A percentile compares a stretch with the other conserved stretches of the same genome.
These are phyloP conservation scores for Eubasilissa splendida DNA, from an alignment of 2,888 invertebrate species.

Conservation along the genomic window DNA sequence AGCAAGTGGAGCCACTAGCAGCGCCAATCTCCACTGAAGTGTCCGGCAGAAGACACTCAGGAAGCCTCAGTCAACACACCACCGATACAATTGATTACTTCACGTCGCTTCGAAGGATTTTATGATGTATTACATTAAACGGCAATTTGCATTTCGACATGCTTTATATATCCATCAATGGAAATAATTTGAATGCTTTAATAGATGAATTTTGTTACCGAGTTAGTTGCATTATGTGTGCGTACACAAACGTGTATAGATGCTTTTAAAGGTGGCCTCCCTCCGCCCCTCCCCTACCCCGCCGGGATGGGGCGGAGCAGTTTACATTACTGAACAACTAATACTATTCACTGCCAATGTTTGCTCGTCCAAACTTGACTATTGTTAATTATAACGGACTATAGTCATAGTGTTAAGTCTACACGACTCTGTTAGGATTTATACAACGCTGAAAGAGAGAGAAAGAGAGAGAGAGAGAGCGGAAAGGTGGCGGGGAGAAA, in stretches of 20 bases:
- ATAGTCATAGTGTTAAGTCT: slow-evolving; percentile 48
- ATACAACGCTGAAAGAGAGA: slow-evolving; percentile 14
- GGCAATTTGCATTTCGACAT: slow-evolving; percentile 43
- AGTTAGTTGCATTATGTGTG: slow-evolving; percentile 13
- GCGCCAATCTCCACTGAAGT: slow-evolving; percentile 6
- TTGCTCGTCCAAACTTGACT: slow-evolving; percentile 54
- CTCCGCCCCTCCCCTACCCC: neutral
- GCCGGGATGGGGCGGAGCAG: neutral
- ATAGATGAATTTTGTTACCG: slow-evolving; percentile 42
- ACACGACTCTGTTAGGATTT: slow-evolving; percentile 43
- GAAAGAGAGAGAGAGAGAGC: neutral
- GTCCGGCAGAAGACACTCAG: neutral
- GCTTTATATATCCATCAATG: slow-evolving; percentile 38
- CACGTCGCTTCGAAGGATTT: slow-evolving; percentile 46
- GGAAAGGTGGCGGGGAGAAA: neutral
- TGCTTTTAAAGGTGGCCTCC: slow-evolving; percentile 32
- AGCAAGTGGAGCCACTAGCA: slow-evolving; percentile 56
- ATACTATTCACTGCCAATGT: slow-evolving; percentile 56
- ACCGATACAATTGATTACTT: slow-evolving; percentile 32
- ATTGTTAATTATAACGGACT: slow-evolving; percentile 39
- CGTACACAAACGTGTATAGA: neutral
- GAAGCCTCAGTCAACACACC: slow-evolving; percentile 20
- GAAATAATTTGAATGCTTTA: slow-evolving; percentile 42
- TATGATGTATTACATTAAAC: slow-evolving; percentile 28
- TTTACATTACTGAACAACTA: slow-evolving; percentile 28